Base-by-base conservation (phyloP, 2,888 invertebrate species). In the Lasioglossum lativentre region DNA sequence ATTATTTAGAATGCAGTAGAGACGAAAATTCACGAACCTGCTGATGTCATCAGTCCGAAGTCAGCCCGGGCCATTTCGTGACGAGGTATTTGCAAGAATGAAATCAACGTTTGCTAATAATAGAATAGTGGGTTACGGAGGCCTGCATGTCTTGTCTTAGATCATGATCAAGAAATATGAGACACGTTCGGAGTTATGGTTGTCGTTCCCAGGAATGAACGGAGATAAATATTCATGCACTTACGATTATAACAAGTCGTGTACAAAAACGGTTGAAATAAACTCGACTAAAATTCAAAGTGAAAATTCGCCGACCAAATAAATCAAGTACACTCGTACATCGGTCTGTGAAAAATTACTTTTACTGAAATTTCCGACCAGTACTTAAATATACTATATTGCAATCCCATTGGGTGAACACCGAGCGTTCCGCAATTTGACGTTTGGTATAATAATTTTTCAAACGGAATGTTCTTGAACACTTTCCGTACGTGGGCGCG, bases 31-130 rank as follows among this genome's bases (percentile, higher is more conserved):
- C 68, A 63, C 34, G 78, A 38, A 16, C 27, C 4, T 1, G 42
- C 68, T 38, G 38, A 45, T 40, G 75, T 45, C 52, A 40, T 27
- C 40, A 34, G 79, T 85, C 80, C 72, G 82, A 86, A 85, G 78
- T 71, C 75, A 10, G 59, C 52, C 16, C 38, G 23, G 34, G 77
- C 23, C 75, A 40, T 76, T 74, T 66, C 76, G 42, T 14, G 76
- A n/a, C 27, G 40, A 56, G 66, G 45, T 82, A 80, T 82, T 79
- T 68, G 47, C 75, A 75, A 76, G 79, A 83, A 82, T 80, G 86
- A 86, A 82, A 30, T 80, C 86, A 86, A 82, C 86, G 77, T 83
- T 76, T n/a, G 59, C 86, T 82, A 86, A 80, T 82, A 80, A 86
- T 87, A 87, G 86, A 72, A 77, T 42, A 42, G 23, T 30, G 74